Evolutionary conservation across 2,797 vertebrate genomes (phyloP).

Genomic region (Pantherophis alleghaniensis): DNA sequence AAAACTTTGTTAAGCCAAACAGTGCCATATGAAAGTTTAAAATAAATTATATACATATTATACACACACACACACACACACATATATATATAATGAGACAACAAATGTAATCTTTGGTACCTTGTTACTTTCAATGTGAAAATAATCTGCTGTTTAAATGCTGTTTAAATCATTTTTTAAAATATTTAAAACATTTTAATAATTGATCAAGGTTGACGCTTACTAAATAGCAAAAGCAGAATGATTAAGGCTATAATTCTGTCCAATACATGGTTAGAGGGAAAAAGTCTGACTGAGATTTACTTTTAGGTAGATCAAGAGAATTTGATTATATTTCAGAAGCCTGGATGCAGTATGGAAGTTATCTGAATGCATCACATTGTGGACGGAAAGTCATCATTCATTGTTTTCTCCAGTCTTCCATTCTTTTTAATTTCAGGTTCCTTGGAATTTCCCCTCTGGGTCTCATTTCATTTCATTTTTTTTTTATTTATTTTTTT

Average conservation of each 20-base stretch:
- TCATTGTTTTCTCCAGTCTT: not conserved
- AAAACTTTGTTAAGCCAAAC: not conserved
- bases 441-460: not conserved
- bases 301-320: not conserved
- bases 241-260: not conserved
- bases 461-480: not conserved
- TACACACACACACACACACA: too few species aligned
- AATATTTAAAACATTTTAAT: not conserved
- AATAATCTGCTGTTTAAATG: not conserved
- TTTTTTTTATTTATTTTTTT: too few species aligned
- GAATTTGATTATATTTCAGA: not conserved
- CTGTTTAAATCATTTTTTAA: not conserved
- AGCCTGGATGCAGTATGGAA: not conserved
- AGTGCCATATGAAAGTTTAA: not conserved
- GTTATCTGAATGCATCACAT: not conserved
- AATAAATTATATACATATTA: not conserved
- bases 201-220: not conserved
- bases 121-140: not conserved
- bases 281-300: not conserved
- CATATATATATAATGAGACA: not conserved
- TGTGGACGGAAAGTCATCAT: not conserved
- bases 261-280: not conserved
- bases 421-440: conserved; percentile 1
- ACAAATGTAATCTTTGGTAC: not conserved
- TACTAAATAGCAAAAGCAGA: not conserved